Evolutionary conservation across 2,888 invertebrate species (phyloP).

Genomic region (Oscheius sp.): DNA sequence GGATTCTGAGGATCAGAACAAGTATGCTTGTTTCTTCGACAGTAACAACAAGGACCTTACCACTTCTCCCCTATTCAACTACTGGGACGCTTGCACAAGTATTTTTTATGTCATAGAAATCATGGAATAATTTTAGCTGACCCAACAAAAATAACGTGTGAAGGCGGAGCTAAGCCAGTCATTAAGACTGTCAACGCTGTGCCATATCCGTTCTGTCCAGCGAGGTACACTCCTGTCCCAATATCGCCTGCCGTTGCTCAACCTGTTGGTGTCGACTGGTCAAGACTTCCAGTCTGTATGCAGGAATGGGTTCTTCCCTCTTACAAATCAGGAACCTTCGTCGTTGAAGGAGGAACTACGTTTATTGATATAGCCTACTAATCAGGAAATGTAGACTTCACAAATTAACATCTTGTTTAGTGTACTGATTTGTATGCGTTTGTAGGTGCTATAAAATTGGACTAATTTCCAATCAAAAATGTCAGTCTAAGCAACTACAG

Average conservation of each 20-base stretch:
- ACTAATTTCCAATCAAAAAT: too few species aligned
- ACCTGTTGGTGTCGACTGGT: too few species aligned
- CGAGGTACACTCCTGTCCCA: constrained; percentile 10
- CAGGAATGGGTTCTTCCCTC: too few species aligned
- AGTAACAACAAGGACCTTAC: constrained; percentile 19
- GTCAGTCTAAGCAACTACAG: too few species aligned
- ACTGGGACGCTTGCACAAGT: constrained; percentile 35
- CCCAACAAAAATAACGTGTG: neutral
- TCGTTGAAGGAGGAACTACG: too few species aligned
- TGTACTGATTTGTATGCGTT: too few species aligned
- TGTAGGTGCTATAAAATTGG: too few species aligned
- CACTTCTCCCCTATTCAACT: constrained; percentile 31
- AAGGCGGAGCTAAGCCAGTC: neutral
- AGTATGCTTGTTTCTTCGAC: constrained; percentile 27
- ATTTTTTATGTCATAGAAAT: neutral
- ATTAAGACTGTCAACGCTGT: neutral
- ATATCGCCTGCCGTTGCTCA: neutral
- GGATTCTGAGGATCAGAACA: constrained; percentile 8
- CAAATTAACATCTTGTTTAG: too few species aligned
- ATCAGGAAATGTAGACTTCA: too few species aligned
- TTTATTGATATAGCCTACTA: too few species aligned
- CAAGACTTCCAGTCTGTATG: too few species aligned
- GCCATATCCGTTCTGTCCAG: constrained; percentile 2
- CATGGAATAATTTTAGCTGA: neutral
- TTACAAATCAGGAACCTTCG: too few species aligned